phyloP scores from a whole-genome alignment of 2,888 invertebrate genomes.

The Onthophagus sagittarius region DNA sequence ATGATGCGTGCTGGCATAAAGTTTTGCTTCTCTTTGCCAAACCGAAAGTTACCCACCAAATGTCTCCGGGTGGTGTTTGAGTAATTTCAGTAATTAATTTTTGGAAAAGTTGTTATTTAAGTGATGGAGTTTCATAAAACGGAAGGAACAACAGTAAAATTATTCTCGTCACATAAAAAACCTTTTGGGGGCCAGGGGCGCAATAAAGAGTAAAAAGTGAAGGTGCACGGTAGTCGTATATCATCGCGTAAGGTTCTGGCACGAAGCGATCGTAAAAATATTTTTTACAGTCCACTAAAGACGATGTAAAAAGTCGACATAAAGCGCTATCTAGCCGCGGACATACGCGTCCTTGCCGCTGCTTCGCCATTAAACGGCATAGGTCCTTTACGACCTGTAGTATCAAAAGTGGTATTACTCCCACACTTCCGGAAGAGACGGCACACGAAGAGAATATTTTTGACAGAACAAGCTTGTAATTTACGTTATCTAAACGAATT shows the following conservation, averaged over 20 bases:
- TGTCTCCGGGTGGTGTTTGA: background rate
- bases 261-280: conserved; percentile 6
- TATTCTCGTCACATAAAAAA: background rate
- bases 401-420: background rate
- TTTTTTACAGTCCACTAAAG: conserved; percentile 14
- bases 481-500: conserved; percentile 12
- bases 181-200: background rate
- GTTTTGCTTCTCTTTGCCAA: background rate
- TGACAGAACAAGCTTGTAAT: conserved; percentile 7
- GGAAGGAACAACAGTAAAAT: background rate
- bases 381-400: conserved; percentile 10
- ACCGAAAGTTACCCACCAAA: background rate
- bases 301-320: conserved; percentile 8
- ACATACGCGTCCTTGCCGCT: conserved; percentile 7
- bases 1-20: conserved; percentile 5
- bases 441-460: conserved; percentile 5
- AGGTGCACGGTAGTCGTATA: conserved; percentile 1
- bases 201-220: conserved; percentile 10
- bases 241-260: background rate
- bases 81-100: background rate
- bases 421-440: background rate
- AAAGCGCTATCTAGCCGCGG: conserved; percentile 6
- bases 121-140: too few species aligned
- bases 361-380: conserved; percentile 1
- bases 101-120: background rate